Base-by-base conservation (phyloP, 2,113 vertebrate genomes). In the Podocnemis expansa region DNA sequence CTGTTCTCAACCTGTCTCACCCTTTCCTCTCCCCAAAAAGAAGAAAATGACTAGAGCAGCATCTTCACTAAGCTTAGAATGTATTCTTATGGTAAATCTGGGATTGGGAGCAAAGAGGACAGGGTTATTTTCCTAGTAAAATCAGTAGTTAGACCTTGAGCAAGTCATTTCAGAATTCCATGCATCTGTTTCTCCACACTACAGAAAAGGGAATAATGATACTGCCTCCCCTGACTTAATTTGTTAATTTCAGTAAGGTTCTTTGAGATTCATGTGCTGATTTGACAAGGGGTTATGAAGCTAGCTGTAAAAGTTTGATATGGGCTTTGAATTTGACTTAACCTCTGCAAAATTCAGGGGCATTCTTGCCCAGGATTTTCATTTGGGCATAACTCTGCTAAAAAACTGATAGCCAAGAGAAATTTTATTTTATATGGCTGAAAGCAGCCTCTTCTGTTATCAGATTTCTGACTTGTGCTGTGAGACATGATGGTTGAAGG, bases 211-310 rank as follows among this genome's bases (percentile, higher is more conserved):
- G 13, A 78, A 8, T 86, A 92, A 92, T 78, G 75, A 58, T 31
- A 78, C 83, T 80, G 51, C 29, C 92, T 60, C 79, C 84, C 78
- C 82, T 80, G 73, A 70, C 89, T 95, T 90, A 90, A 4, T 84
- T 96, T 93, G 45, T 89, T 95, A 89, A 88, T 91, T n/a, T 89
- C 90, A 82, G 78, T 75, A 88, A 82, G 90, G 17, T n/a, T 7
- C 47, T 93, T 87, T 31, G 86, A 89, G 58, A 89, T 84, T 86
- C 27, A 11, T 89, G 41, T 38, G 27, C 31, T 34, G 12, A 54
- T 88, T 49, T 55, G 89, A 93, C 63, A 43, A 52, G n/a, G 87
- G 47, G 47, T 60, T 75, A 31, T 22, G 58, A 93, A 89, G 58
- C 9, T 89, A 67, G 19, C 82, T 91, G 55, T 43, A 13, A 52